These are phyloP conservation scores for Eulimnadia texana DNA, from an alignment of 1,140 invertebrate genomes.

Conservation along the genomic window DNA sequence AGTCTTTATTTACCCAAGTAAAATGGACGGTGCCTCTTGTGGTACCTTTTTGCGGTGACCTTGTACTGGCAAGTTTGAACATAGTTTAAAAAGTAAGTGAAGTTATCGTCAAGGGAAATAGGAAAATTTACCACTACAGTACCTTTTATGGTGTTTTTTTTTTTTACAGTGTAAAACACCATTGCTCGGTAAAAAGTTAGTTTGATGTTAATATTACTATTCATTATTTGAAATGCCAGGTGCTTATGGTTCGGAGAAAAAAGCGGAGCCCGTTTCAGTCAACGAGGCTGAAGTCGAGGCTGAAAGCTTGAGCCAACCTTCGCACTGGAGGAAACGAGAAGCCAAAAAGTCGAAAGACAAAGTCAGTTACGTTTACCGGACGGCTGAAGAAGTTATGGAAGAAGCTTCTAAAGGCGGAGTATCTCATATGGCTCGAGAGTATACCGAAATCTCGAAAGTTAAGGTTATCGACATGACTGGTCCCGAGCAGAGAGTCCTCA, in stretches of 20 bases:
- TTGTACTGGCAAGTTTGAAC: neutral
- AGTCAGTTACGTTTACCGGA: slow-evolving; percentile 67
- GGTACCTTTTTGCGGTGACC: neutral
- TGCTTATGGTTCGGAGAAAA: slow-evolving; percentile 63
- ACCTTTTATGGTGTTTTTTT: no score
- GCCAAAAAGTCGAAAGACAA: slow-evolving; percentile 43
- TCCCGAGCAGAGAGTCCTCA: slow-evolving; percentile 79
- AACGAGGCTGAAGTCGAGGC: slow-evolving; percentile 40
- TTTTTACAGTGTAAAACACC: neutral
- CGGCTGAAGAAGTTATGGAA: slow-evolving; percentile 83
- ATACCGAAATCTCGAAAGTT: slow-evolving; percentile 44
- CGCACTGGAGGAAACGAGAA: slow-evolving; percentile 41
- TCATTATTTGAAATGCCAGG: slow-evolving; percentile 31
- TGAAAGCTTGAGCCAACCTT: slow-evolving; percentile 41
- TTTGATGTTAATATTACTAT: neutral
- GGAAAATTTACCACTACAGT: no score
- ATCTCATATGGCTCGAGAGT: slow-evolving; percentile 32
- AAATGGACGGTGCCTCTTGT: no score
- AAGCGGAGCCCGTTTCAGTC: slow-evolving; percentile 26
- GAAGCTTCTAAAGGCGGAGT: slow-evolving; percentile 35
- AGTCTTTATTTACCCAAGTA: slow-evolving; percentile 1
- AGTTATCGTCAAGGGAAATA: no score
- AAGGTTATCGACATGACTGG: slow-evolving; percentile 99
- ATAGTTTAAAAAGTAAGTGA: no score
- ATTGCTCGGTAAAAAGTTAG: neutral